phyloP scores from a whole-genome alignment of 2,888 invertebrate genomes.

The Drosophila emarginata region DNA sequence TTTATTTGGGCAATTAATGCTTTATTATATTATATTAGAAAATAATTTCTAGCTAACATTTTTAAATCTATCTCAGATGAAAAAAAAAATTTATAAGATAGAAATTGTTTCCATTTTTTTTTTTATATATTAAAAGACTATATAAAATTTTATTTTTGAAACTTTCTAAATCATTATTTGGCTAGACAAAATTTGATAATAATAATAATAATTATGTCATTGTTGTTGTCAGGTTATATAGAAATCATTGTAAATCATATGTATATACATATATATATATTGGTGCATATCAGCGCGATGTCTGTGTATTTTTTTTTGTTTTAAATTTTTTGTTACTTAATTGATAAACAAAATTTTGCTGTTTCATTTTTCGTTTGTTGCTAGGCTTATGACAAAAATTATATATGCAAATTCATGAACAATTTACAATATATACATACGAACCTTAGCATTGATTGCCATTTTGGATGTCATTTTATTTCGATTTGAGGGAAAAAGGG shows the following conservation, averaged over 20 bases:
- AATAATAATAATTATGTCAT: constrained; percentile 2
- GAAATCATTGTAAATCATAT: no score
- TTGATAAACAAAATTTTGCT: not conserved
- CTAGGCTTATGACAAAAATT: not conserved
- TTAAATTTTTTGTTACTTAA: not conserved
- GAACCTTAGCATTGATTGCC: constrained; percentile 80
- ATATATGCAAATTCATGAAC: not conserved
- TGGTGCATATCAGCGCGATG: not conserved
- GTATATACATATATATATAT: not conserved
- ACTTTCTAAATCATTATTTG: not conserved
- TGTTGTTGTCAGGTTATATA: not conserved
- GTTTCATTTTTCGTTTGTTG: not conserved
- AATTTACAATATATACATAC: constrained; percentile 27
- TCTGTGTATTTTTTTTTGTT: not conserved
- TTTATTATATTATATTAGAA: no score
- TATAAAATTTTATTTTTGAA: not conserved
- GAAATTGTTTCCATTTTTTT: no score
- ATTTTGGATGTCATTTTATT: constrained; percentile 78
- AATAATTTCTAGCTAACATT: no score
- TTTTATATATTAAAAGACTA: not conserved
- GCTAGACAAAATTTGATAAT: not conserved
- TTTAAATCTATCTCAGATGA: no score
- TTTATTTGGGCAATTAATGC: no score
- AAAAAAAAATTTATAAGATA: no score
- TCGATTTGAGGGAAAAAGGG: constrained; percentile 5